phyloP scores from a whole-genome alignment of 2,888 invertebrate species.

The Ormyrus labotus region DNA sequence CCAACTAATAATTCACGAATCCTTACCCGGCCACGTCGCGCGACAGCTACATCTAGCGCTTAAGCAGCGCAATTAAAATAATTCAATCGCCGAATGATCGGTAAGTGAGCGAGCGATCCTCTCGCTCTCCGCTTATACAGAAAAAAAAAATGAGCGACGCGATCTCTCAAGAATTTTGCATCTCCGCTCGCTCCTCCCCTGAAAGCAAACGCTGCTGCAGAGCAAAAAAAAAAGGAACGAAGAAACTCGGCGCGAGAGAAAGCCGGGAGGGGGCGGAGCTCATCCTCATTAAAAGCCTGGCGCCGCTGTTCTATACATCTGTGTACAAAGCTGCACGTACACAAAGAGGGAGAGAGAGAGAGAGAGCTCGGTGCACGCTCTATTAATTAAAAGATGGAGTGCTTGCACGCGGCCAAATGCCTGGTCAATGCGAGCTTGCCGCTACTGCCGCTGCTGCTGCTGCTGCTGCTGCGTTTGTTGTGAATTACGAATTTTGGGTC shows the following conservation, averaged over 20 bases:
- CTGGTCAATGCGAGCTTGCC: conserved; percentile 12
- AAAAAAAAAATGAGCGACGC: no score
- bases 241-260: conserved; percentile 22
- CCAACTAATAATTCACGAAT: no score
- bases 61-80: no score
- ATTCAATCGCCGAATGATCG: no score
- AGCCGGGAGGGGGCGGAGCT: conserved; percentile 55
- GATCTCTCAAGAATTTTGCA: no score
- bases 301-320: conserved; percentile 33
- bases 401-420: neutral
- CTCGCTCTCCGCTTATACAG: no score
- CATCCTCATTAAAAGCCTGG: conserved; percentile 72
- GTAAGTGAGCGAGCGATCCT: no score
- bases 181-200: no score
- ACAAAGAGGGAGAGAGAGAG: conserved; percentile 44
- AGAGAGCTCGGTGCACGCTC: conserved; percentile 65
- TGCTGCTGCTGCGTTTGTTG: neutral
- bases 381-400: conserved; percentile 71
- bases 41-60: no score
- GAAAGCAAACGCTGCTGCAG: neutral
- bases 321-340: neutral
- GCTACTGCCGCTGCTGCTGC: no score
- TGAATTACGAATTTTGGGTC: conserved; percentile 35
- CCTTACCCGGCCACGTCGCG: no score
- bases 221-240: conserved; percentile 40